Conservation (phyloP, 2,888 invertebrate species). For the Cyaniris semiargus region DNA sequence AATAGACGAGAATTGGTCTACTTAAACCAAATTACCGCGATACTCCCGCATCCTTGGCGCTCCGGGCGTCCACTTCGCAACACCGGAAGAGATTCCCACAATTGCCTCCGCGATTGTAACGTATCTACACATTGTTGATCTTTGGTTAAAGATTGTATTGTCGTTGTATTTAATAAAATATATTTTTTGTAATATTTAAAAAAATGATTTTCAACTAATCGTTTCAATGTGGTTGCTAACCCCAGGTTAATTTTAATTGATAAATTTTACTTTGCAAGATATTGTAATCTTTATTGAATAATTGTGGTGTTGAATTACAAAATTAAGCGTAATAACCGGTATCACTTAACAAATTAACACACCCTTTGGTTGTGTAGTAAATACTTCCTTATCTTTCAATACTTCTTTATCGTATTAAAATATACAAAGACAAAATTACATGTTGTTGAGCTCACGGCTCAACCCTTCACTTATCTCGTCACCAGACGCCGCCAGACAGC, state of each 20-base stretch:
- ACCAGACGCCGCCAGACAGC: conserved; percentile 49
- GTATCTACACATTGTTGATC: not conserved
- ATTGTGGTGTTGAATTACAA: conserved; percentile 1
- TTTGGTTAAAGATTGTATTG: not conserved
- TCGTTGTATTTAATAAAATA: not conserved
- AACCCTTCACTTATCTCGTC: conserved; percentile 65
- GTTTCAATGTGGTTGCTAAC: not conserved
- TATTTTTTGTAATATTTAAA: too few relatives aligned
- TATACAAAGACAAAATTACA: conserved; percentile 51
- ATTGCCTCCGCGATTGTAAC: conserved; percentile 27
- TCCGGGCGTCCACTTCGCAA: conserved; percentile 53
- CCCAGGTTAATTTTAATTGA: not conserved
- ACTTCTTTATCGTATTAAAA: conserved; percentile 41
- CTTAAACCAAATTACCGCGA: conserved; percentile 76
- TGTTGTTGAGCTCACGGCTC: conserved; percentile 47
- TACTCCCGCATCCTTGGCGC: conserved; percentile 71
- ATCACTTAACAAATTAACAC: not conserved
- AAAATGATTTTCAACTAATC: too few relatives aligned
- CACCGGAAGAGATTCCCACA: conserved; percentile 42
- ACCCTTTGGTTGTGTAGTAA: conserved; percentile 40
- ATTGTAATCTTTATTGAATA: not conserved
- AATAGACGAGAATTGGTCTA: conserved; percentile 71
- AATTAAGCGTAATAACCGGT: not conserved
- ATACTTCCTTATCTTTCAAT: conserved; percentile 30
- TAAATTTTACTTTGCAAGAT: not conserved